Evolutionary conservation across 2,797 vertebrate genomes (phyloP).

Genomic region (Hephaestus fuliginosus): DNA sequence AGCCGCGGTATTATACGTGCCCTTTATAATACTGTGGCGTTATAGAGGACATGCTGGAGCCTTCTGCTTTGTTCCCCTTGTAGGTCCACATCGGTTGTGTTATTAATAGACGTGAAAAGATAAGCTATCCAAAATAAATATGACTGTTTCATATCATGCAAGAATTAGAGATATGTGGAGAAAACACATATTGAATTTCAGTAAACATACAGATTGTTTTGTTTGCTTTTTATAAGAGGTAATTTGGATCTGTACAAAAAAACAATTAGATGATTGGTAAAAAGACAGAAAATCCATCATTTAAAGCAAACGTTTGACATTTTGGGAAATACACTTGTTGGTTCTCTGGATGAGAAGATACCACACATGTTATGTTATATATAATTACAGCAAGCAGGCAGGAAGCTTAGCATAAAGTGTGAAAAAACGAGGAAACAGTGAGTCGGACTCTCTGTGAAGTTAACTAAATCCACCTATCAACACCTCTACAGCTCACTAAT

Average conservation of each 20-base stretch:
- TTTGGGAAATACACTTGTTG: not conserved
- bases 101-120: slow-evolving; percentile 34
- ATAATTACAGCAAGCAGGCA: not conserved
- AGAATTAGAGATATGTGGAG: not conserved
- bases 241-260: not conserved
- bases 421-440: not conserved
- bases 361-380: too few species aligned
- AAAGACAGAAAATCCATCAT: not conserved
- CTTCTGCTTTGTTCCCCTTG: slow-evolving; percentile 71
- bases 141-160: not conserved
- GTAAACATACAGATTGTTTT: not conserved
- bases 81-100: slow-evolving; percentile 49
- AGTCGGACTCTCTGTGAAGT: not conserved
- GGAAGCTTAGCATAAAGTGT: not conserved
- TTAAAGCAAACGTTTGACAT: not conserved
- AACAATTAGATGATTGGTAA: too few species aligned
- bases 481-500: not conserved
- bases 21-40: slow-evolving; percentile 29
- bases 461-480: not conserved
- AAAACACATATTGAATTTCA: not conserved
- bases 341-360: not conserved
- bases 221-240: not conserved
- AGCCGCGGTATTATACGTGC: slow-evolving; percentile 25
- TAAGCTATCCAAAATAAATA: slow-evolving; percentile 5
- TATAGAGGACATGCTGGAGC: slow-evolving; percentile 51